Evolutionary conservation across 1,140 invertebrate species (phyloP), one percentile per base, ranked within the genome.

Genomic region (Diuraphis noxia): DNA sequence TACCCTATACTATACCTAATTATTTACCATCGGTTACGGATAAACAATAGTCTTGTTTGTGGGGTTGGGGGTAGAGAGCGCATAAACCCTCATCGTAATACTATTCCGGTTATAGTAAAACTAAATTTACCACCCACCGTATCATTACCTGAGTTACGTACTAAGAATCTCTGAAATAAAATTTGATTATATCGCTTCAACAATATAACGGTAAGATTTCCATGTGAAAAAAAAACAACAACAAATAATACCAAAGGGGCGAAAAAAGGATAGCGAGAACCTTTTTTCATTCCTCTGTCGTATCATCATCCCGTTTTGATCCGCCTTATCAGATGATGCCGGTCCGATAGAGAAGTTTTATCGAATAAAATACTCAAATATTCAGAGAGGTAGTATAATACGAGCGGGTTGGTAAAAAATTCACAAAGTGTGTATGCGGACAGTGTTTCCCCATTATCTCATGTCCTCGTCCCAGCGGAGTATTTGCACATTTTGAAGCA

Each of bases 321-420:
- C n/a, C 63, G 13, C 41, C 40, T 90, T 79, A 90, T 90, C 88
- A 77, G 88, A 72, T 90, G 63, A 90, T 46, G 56, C 30, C 43
- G 38, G 87, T 72, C 52, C 38, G 38, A 36, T 10, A 46, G 63
- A 79, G 88, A 79, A 36, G 41, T 72, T 79, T 90, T 90, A 90
- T 90, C 43, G 41, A 90, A 90, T 90, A 79, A 90, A 90, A 90
- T 90, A 40, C n/a, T 41, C 34, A 90, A 90, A 90, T 90, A 40
- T 23, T 41, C 34, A 46, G 40, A 79, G 46, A 79, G 36, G 13
- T 43, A 25, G 41, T 72, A 72, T n/a, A 72, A 72, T 34, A 19
- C n/a, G n/a, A 30, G n/a, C 10, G 6, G 46, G 25, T 7, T n/a
- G 36, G 63, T 41, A 36, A 46, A n/a, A 72, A 90, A 90, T 79